Conservation (phyloP, 2,797 vertebrate genomes). For the Manis javanica region DNA sequence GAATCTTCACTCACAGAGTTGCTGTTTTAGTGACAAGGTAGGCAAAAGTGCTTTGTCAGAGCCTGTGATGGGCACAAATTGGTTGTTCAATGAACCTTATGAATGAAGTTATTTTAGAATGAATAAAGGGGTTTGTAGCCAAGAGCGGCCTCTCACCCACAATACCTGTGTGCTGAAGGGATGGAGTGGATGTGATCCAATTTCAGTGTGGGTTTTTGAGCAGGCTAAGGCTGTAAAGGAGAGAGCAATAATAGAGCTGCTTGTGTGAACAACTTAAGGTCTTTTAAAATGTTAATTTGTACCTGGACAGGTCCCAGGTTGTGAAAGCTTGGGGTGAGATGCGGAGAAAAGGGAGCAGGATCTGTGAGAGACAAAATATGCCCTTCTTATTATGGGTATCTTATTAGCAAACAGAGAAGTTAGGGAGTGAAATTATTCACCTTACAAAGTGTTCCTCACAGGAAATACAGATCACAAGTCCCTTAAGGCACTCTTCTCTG, state of each 20-base stretch:
- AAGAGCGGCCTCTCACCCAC: constrained; percentile 70
- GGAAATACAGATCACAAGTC: constrained; percentile 21
- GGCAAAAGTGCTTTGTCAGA: constrained; percentile 60
- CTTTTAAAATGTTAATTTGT: constrained; percentile 80
- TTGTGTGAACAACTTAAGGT: constrained; percentile 69
- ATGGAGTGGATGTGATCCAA: constrained; percentile 70
- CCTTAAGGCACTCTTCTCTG: constrained; percentile 9
- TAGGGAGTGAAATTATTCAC: constrained; percentile 16
- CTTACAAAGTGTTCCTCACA: constrained; percentile 12
- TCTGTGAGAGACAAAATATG: constrained; percentile 38
- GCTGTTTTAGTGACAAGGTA: constrained; percentile 56
- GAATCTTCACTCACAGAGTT: not conserved
- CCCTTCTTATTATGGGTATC: constrained; percentile 6
- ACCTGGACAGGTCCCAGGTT: constrained; percentile 80
- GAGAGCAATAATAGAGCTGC: constrained; percentile 73
- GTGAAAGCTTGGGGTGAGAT: constrained; percentile 8
- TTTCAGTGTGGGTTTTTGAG: constrained; percentile 73
- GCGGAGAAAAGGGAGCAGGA: constrained; percentile 37
- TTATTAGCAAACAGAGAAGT: constrained; percentile 48
- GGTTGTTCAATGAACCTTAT: constrained; percentile 59
- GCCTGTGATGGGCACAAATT: constrained; percentile 49
- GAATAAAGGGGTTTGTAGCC: constrained; percentile 66
- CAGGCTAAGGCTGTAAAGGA: constrained; percentile 59
- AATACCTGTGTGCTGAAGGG: constrained; percentile 76
- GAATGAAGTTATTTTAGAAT: constrained; percentile 72